A percentile compares a stretch with the other conserved stretches of the same genome.
phyloP scores from a whole-genome alignment of 2,113 vertebrate genomes.

The Triplophysa siluroides region DNA sequence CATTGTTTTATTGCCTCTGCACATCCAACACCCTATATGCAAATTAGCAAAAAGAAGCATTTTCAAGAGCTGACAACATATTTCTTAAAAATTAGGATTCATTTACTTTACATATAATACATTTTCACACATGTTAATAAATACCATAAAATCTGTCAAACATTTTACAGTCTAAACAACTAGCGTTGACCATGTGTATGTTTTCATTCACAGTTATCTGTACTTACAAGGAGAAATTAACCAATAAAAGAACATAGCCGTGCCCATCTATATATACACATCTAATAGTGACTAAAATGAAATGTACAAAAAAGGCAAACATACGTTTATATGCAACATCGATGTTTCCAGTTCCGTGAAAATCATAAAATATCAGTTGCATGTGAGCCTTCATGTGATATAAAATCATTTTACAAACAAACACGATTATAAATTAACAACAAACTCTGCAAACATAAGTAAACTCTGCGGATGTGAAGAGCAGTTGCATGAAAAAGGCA shows the following conservation, averaged over 20 bases:
- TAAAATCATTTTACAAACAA: slow-evolving; percentile 51
- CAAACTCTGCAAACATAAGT: slow-evolving; percentile 49
- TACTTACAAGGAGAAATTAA: slow-evolving; percentile 34
- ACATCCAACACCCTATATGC: slow-evolving; percentile 73
- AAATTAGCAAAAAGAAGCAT: slow-evolving; percentile 76
- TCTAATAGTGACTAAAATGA: slow-evolving; percentile 56
- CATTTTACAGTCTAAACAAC: slow-evolving; percentile 67
- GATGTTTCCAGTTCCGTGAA: slow-evolving; percentile 38
- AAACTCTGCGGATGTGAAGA: slow-evolving; percentile 42
- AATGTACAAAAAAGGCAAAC: slow-evolving; percentile 54
- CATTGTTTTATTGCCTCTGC: slow-evolving; percentile 78
- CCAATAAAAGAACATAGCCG: slow-evolving; percentile 5
- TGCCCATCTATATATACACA: slow-evolving; percentile 51
- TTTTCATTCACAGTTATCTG: slow-evolving; percentile 67
- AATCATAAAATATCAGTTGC: slow-evolving; percentile 17
- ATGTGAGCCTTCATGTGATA: slow-evolving; percentile 46
- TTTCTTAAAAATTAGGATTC: slow-evolving; percentile 78
- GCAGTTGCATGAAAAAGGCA: slow-evolving; percentile 61
- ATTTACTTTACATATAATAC: slow-evolving; percentile 82
- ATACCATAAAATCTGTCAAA: slow-evolving; percentile 79
- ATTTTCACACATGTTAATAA: slow-evolving; percentile 81
- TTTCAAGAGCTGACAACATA: slow-evolving; percentile 67
- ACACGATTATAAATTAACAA: slow-evolving; percentile 49
- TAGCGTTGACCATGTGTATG: slow-evolving; percentile 61
- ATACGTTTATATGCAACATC: slow-evolving; percentile 47